Evolutionary conservation across 2,888 invertebrate species (phyloP).

Genomic region (Melanotus villosus): DNA sequence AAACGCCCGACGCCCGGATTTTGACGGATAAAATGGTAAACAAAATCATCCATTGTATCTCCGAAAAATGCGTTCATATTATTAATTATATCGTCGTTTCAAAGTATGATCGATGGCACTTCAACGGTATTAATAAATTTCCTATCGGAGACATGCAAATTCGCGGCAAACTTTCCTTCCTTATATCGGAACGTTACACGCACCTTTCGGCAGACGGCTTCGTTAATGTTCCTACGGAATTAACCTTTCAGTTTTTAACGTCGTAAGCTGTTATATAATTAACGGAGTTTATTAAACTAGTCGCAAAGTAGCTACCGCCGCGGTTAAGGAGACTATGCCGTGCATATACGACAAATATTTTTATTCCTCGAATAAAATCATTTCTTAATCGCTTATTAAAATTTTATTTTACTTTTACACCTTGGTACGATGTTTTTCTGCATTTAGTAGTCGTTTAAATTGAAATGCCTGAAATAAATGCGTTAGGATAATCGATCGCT

Average conservation of each 20-base stretch:
- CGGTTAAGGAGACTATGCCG: too few relatives aligned
- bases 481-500: too few relatives aligned
- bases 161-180: neutral
- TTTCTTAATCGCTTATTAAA: too few relatives aligned
- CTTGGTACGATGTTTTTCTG: too few relatives aligned
- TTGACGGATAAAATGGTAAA: constrained; percentile 48
- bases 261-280: constrained; percentile 18
- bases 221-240: constrained; percentile 7
- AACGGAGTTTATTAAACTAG: constrained; percentile 16
- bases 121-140: constrained; percentile 22
- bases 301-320: constrained; percentile 5
- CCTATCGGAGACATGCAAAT: constrained; percentile 17
- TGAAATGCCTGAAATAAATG: too few relatives aligned
- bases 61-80: constrained; percentile 20
- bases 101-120: constrained; percentile 27
- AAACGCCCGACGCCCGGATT: constrained; percentile 44
- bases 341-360: constrained; percentile 16
- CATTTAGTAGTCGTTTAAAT: too few relatives aligned
- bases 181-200: too few relatives aligned
- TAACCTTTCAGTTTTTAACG: constrained; percentile 9
- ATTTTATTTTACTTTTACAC: too few relatives aligned
- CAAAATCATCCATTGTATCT: constrained; percentile 37
- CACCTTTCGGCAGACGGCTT: neutral
- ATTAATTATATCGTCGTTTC: constrained; percentile 28
- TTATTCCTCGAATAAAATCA: too few relatives aligned